Evolutionary conservation across 2,797 vertebrate genomes (phyloP), one percentile per base, ranked within the genome.

Genomic region (Erithacus rubecula): DNA sequence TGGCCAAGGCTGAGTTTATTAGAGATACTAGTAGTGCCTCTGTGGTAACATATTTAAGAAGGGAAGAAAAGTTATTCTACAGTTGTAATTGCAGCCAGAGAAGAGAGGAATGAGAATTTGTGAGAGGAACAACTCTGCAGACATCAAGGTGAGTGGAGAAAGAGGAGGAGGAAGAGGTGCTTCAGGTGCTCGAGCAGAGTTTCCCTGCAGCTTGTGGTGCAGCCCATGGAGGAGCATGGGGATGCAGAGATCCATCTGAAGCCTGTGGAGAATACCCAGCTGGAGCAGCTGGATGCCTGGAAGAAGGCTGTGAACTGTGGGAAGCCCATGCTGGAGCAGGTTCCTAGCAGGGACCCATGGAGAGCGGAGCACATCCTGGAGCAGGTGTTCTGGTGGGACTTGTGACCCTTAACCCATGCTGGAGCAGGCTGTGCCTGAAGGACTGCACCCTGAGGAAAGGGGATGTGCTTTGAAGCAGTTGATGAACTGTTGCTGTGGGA

Each of bases 381-480:
- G 39, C 55, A 52, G 20, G 47, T 16, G 52, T 46, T 24, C 20
- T 53, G 39, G n/a, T 53, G 17, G 39, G 34, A 76, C 23, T 16
- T 37, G 53, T 32, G 63, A 52, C 15, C 15, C 29, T 37, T 60
- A 47, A 34, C 2, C 29, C 34, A 46, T 0, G 1, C 39, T 77
- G 55, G 20, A 86, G 20, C 47, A 53, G 72, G 20, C 47, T 77
- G 11, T 55, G 30, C 41, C 46, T 60, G 63, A n/a, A 55, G 64
- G 24, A 18, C 16, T 77, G 16, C 24, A 12, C 24, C 5, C 21
- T 70, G 64, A 26, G 41, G 41, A 55, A 62, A 5, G 34, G 13
- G 15, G 21, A 62, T 47, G 16, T 30, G 5, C 0, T 0, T 26
- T 47, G 47, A 26, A 47, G 41, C 21, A 47, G 39, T 18, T 39